Evolutionary conservation across 2,888 invertebrate species (phyloP).

Genomic region (Chrysolina americana): DNA sequence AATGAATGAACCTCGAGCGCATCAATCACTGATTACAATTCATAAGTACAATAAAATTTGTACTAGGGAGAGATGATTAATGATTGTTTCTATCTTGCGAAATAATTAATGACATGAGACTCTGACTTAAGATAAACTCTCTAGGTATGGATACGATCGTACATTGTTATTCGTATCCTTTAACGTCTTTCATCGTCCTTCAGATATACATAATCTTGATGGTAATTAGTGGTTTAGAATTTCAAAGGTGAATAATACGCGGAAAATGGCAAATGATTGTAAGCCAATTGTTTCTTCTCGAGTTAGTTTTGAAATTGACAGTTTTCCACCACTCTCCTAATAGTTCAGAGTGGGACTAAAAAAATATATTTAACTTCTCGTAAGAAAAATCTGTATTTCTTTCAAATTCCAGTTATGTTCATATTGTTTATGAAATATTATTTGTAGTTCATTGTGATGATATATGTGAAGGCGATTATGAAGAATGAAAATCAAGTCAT

Average conservation of each 20-base stretch:
- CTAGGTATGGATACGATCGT: conserved; percentile 6
- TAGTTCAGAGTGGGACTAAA: too few relatives aligned
- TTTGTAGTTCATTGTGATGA: too few relatives aligned
- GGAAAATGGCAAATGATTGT: conserved; percentile 2
- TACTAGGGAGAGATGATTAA: conserved; percentile 16
- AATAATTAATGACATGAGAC: conserved; percentile 23
- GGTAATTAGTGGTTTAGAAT: conserved; percentile 14
- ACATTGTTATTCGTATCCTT: conserved; percentile 1
- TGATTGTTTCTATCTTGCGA: conserved; percentile 7
- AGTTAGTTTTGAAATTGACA: too few relatives aligned
- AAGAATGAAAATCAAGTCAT: too few relatives aligned
- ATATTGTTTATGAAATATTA: too few relatives aligned
- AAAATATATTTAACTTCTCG: too few relatives aligned
- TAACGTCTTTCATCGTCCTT: conserved; percentile 2
- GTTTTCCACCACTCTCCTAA: too few relatives aligned
- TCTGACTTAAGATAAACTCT: not conserved
- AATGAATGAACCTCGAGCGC: not conserved
- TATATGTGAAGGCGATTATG: too few relatives aligned
- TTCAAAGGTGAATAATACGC: not conserved
- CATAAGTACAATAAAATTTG: conserved; percentile 18
- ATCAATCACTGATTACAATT: conserved; percentile 21
- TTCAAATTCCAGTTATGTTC: too few relatives aligned
- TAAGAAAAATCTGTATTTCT: too few relatives aligned
- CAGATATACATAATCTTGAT: not conserved
- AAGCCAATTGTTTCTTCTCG: not conserved